Evolutionary conservation across 2,888 invertebrate genomes (phyloP).

Genomic region (Salpingus planirostris): DNA sequence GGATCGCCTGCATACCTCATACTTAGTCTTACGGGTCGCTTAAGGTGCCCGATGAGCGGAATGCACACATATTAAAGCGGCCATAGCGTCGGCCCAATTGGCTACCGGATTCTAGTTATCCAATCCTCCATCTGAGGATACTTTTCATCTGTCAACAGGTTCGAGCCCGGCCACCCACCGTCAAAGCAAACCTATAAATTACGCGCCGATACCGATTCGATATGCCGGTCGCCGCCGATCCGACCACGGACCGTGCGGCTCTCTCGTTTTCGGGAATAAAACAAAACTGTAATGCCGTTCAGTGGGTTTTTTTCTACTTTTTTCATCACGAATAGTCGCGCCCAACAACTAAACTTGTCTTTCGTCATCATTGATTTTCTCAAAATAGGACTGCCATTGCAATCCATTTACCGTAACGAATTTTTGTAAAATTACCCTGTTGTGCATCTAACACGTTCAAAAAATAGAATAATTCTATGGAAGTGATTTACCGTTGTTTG

Average conservation of each 20-base stretch:
- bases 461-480: too few relatives aligned
- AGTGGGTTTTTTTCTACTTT: too few relatives aligned
- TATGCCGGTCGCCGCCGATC: constrained; percentile 13
- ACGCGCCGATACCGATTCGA: constrained; percentile 35
- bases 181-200: constrained; percentile 40
- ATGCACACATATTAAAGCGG: constrained; percentile 16
- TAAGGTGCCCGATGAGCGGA: not conserved
- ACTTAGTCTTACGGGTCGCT: too few relatives aligned
- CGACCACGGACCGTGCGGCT: constrained; percentile 15
- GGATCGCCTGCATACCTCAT: too few relatives aligned
- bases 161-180: constrained; percentile 41
- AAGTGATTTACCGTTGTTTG: too few relatives aligned
- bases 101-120: constrained; percentile 44
- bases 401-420: too few relatives aligned
- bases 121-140: constrained; percentile 43
- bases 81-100: constrained; percentile 40
- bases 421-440: too few relatives aligned
- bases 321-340: too few relatives aligned
- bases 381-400: too few relatives aligned
- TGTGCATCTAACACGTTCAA: too few relatives aligned
- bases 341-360: too few relatives aligned
- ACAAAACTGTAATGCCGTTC: constrained; percentile 26
- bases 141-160: constrained; percentile 43
- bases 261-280: constrained; percentile 34
- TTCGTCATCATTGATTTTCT: too few relatives aligned